Evolutionary conservation across 2,113 vertebrate species (phyloP), one percentile per base, ranked within the genome.

Genomic region (Piprites chloris): DNA sequence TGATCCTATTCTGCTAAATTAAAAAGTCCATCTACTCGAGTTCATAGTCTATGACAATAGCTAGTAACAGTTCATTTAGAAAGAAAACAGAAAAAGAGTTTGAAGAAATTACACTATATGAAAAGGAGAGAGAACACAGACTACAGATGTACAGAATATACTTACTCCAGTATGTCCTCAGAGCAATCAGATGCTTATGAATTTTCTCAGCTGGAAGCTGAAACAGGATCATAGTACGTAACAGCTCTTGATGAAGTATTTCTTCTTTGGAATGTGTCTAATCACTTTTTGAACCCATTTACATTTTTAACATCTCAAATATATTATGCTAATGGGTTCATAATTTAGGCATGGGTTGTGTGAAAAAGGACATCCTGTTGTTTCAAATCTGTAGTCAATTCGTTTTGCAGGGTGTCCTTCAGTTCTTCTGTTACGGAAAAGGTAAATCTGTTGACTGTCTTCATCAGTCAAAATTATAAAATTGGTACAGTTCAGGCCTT

Each of bases 221-320:
- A 90, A 95, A 93, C 87, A 93, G 68, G 61, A 91, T 94, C 81
- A 81, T 95, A 94, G 59, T 89, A 91, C 56, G 81, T 67, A 95
- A 89, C 91, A 87, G 90, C 87, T 87, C 90, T 93, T 96, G 90
- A 96, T 96, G 95, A 96, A 96, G 39, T 89, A 87, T 93, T 95
- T 89, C 81, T 94, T 91, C 76, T 84, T 94, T 67, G 76, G 65
- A 90, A 95, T 47, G 55, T 59, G 84, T 85, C 92, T 96, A 96
- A 96, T 95, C 90, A 96, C 84, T 94, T 94, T 96, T 93, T 91
- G 89, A 96, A 95, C 69, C 77, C 92, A 96, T 95, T 96, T 96
- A 94, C 92, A 96, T 96, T 95, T 95, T 96, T 95, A 96, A 93
- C 52, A 87, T 87, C 81, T 93, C 44, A 93, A 96, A 95, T 85